Percentiles rank a stretch among this genome's conserved stretches.
phyloP scores from a whole-genome alignment of 2,113 vertebrate genomes.

The Psettodes erumei region DNA sequence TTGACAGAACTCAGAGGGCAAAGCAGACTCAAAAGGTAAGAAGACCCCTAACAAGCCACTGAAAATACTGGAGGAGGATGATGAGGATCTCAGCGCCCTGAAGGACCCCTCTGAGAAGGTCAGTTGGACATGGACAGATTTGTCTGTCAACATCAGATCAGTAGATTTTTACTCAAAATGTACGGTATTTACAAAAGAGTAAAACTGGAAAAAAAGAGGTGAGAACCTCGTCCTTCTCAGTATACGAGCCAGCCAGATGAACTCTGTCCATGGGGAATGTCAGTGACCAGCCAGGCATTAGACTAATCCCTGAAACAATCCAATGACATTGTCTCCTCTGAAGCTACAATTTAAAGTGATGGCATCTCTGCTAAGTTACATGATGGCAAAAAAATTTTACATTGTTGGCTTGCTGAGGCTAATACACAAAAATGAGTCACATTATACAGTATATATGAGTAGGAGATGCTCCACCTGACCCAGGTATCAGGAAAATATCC shows the following conservation, averaged over 20 bases:
- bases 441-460: no score
- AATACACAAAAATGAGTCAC: background rate
- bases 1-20: slow-evolving; percentile 90
- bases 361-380: no score
- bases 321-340: background rate
- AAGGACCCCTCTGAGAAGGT: slow-evolving; percentile 98
- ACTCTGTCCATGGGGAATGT: background rate
- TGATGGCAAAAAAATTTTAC: no score
- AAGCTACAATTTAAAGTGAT: background rate
- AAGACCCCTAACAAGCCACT: slow-evolving; percentile 79
- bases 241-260: background rate
- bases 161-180: background rate
- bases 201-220: no score
- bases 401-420: background rate
- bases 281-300: background rate
- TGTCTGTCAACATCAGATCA: background rate
- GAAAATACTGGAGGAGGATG: slow-evolving; percentile 84
- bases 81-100: slow-evolving; percentile 92
- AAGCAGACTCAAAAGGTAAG: slow-evolving; percentile 90
- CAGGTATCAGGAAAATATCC: no score
- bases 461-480: no score
- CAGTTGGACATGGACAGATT: slow-evolving; percentile 24
- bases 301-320: background rate
- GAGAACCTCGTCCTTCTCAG: no score
- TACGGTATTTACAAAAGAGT: background rate